Evolutionary conservation across 2,888 invertebrate genomes (phyloP).

Genomic region (Phragmatobia fuliginosa): DNA sequence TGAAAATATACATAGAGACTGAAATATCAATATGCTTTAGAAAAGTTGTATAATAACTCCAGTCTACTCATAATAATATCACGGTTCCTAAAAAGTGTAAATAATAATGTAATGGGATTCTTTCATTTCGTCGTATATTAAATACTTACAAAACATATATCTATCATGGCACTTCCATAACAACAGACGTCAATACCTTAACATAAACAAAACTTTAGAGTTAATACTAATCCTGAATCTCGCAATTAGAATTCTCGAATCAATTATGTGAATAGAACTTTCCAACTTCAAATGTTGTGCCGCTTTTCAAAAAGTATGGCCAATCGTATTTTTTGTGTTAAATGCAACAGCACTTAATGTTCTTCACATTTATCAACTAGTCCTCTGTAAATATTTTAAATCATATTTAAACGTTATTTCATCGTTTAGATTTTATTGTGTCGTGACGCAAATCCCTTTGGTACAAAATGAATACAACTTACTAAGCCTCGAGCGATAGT

Average conservation of each 20-base stretch:
- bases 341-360: not conserved
- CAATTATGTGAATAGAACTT: not conserved
- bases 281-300: no score
- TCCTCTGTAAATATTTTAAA: not conserved
- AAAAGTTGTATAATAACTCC: conserved; percentile 4
- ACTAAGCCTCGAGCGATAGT: not conserved
- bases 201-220: not conserved
- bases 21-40: not conserved
- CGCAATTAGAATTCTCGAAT: not conserved
- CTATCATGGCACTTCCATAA: not conserved
- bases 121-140: not conserved
- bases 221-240: not conserved
- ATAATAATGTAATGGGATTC: conserved; percentile 4
- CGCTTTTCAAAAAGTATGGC: no score
- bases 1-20: not conserved
- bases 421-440: no score
- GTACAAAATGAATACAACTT: not conserved
- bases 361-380: not conserved
- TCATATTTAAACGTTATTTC: no score
- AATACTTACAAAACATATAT: not conserved
- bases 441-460: no score
- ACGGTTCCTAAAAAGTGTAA: not conserved
- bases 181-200: not conserved
- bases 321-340: not conserved
- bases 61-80: not conserved